Evolutionary conservation across 2,113 vertebrate genomes (phyloP).

Genomic region (Protomyctophum bolini): DNA sequence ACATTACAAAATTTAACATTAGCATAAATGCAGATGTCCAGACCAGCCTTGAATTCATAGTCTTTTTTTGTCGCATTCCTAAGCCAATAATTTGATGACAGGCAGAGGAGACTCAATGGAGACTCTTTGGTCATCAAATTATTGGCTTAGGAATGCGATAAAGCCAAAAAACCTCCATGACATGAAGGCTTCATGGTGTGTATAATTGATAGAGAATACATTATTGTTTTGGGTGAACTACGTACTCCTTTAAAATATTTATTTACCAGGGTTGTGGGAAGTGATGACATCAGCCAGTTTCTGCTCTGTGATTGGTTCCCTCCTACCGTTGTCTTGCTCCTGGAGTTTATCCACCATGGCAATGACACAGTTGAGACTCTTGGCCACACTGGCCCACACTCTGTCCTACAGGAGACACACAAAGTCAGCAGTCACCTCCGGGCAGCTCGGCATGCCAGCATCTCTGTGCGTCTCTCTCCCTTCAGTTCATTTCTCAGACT

Average conservation of each 20-base stretch:
- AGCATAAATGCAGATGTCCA: no score
- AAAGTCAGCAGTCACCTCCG: constrained; percentile 23
- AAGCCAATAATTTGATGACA: no score
- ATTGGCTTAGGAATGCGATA: no score
- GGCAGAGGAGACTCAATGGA: no score
- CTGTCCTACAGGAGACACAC: constrained; percentile 88
- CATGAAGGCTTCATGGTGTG: no score
- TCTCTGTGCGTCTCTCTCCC: background rate
- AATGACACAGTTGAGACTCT: constrained; percentile 94
- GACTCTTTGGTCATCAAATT: no score
- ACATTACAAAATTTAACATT: no score
- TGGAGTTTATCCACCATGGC: constrained; percentile 93
- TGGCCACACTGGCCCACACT: constrained; percentile 93
- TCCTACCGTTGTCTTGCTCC: constrained; percentile 78
- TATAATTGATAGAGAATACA: no score
- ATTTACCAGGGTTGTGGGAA: constrained; percentile 84
- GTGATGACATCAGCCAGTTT: constrained; percentile 78
- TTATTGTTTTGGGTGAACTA: no score
- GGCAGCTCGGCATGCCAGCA: background rate
- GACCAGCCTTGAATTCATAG: no score
- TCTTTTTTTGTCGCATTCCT: no score
- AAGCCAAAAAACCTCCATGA: no score
- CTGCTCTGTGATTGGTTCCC: constrained; percentile 65
- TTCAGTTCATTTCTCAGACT: constrained; percentile 5
- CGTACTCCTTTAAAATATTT: background rate